Percentiles rank a stretch among this genome's conserved stretches.
phyloP scores from a whole-genome alignment of 2,888 invertebrate genomes.

The Automeris io region DNA sequence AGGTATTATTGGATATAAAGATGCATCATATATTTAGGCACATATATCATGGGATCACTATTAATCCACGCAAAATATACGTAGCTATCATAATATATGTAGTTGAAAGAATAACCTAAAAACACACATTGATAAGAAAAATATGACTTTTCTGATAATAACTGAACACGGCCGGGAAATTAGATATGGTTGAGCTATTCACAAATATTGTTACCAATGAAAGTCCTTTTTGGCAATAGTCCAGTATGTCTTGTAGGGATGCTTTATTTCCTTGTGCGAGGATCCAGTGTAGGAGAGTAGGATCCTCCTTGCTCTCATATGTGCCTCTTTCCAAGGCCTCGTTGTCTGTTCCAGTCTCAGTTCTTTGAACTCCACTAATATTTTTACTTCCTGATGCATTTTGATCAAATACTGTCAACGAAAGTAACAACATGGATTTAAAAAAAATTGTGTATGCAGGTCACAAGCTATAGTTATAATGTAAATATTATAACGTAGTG shows the following conservation, averaged over 20 bases:
- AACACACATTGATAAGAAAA: conserved; percentile 47
- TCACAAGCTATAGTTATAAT: too few species aligned
- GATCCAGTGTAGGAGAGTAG: conserved; percentile 91
- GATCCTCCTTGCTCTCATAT: conserved; percentile 57
- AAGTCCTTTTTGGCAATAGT: conserved; percentile 86
- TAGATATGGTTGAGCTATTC: background rate
- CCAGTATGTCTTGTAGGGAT: conserved; percentile 85
- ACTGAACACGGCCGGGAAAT: conserved; percentile 9
- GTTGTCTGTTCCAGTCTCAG: conserved; percentile 15
- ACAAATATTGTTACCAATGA: conserved; percentile 73
- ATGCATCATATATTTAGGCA: too few species aligned
- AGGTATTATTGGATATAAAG: too few species aligned
- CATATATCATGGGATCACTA: background rate
- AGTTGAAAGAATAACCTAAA: conserved; percentile 31
- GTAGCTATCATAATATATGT: background rate
- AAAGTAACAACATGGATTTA: background rate
- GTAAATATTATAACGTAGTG: too few species aligned
- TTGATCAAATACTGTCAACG: conserved; percentile 51
- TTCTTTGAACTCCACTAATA: conserved; percentile 14
- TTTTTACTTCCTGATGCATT: conserved; percentile 49
- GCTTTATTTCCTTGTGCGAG: conserved; percentile 88
- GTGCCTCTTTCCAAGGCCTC: conserved; percentile 53
- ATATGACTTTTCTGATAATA: conserved; percentile 37
- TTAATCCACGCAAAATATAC: background rate
- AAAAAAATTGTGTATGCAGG: background rate